Conservation (phyloP, 1,140 invertebrate genomes). For the Euborellia annulipes region DNA sequence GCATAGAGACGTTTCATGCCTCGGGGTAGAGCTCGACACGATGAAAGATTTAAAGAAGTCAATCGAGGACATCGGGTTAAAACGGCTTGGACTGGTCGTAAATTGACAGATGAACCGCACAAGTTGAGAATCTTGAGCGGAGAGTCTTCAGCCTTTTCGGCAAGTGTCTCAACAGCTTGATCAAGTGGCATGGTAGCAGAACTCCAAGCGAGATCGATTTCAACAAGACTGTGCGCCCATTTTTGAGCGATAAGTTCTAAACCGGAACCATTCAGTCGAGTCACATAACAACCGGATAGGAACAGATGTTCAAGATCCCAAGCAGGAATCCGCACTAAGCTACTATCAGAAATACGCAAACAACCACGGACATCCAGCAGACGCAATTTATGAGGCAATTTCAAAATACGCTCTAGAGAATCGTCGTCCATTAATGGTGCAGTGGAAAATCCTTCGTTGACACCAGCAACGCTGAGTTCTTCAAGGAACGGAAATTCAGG, state of each 20-base stretch:
- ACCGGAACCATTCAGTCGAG: slow-evolving; percentile 45
- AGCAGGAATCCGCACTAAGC: slow-evolving; percentile 57
- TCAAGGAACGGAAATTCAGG: slow-evolving; percentile 62
- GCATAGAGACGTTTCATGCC: slow-evolving; percentile 67
- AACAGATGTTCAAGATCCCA: slow-evolving; percentile 74
- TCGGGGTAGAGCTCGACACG: slow-evolving; percentile 65
- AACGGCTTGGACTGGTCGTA: slow-evolving; percentile 57
- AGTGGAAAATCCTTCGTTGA: slow-evolving; percentile 24
- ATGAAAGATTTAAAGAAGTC: slow-evolving; percentile 59
- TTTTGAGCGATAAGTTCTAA: slow-evolving; percentile 66
- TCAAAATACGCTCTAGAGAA: slow-evolving; percentile 55
- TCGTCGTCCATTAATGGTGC: slow-evolving; percentile 50
- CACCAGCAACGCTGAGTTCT: slow-evolving; percentile 55
- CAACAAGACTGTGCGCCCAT: slow-evolving; percentile 66
- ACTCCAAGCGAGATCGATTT: slow-evolving; percentile 69
- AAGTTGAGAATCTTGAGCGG: slow-evolving; percentile 61
- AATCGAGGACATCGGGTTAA: slow-evolving; percentile 49
- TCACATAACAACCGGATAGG: slow-evolving; percentile 54
- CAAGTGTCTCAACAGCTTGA: slow-evolving; percentile 51
- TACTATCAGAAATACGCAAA: slow-evolving; percentile 55
- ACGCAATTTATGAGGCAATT: slow-evolving; percentile 52
- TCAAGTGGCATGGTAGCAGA: slow-evolving; percentile 52
- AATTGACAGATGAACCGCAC: slow-evolving; percentile 62
- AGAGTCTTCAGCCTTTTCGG: slow-evolving; percentile 45
- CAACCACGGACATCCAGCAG: slow-evolving; percentile 65